A percentile compares a stretch with the other conserved stretches of the same genome.
Conservation (phyloP, 2,888 invertebrate species). For the Xanthia icteritia region DNA sequence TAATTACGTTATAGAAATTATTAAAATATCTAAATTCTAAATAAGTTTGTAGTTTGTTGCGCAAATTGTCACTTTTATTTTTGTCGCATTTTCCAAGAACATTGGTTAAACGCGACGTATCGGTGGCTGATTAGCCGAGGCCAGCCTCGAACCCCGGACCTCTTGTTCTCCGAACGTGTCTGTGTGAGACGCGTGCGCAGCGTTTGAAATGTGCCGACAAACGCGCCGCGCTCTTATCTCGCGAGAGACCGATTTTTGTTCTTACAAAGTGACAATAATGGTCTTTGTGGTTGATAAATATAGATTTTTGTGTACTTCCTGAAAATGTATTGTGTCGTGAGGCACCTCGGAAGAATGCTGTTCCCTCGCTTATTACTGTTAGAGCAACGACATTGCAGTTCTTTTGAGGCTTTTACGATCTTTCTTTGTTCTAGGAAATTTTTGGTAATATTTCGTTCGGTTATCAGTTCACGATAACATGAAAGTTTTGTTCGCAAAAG, state of each 20-base stretch:
- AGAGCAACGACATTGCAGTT: slow-evolving; percentile 1
- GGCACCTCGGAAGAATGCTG: slow-evolving; percentile 29
- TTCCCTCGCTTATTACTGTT: slow-evolving; percentile 14
- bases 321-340: slow-evolving; percentile 55
- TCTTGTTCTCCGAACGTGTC: slow-evolving; percentile 84
- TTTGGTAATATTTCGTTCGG: background rate
- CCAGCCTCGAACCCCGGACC: slow-evolving; percentile 82
- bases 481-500: background rate
- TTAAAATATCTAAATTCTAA: background rate
- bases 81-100: slow-evolving; percentile 74
- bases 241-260: slow-evolving; percentile 85
- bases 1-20: background rate
- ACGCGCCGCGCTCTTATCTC: slow-evolving; percentile 87
- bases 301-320: slow-evolving; percentile 79
- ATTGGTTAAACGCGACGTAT: slow-evolving; percentile 75
- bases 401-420: background rate
- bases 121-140: slow-evolving; percentile 83
- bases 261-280: slow-evolving; percentile 87
- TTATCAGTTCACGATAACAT: background rate
- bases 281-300: slow-evolving; percentile 87
- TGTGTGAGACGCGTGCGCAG: slow-evolving; percentile 78
- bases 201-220: slow-evolving; percentile 86
- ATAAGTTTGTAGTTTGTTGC: slow-evolving; percentile 26
- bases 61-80: slow-evolving; percentile 43
- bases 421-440: background rate